Evolutionary conservation across 2,888 invertebrate genomes (phyloP).

Genomic region (Cheiracanthium punctorium): DNA sequence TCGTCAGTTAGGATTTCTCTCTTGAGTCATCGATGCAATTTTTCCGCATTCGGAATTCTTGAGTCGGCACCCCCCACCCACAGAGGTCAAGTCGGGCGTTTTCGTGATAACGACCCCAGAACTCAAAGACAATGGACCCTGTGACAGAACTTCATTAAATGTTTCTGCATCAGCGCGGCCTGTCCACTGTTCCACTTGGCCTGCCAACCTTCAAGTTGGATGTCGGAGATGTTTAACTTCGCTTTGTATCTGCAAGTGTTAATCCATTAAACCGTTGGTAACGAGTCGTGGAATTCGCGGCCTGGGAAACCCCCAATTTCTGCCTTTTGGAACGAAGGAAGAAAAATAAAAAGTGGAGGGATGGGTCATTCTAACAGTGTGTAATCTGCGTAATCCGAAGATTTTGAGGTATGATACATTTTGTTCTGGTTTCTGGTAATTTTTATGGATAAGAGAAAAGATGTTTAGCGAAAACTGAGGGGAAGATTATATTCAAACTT

Average conservation of each 20-base stretch:
- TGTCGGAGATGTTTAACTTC: conserved; percentile 25
- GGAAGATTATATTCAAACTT: too few relatives aligned
- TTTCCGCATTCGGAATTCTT: conserved; percentile 2
- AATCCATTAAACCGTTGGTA: conserved; percentile 52
- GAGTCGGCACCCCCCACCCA: background rate
- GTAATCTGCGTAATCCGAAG: too few relatives aligned
- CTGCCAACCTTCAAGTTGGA: conserved; percentile 44
- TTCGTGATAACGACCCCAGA: background rate
- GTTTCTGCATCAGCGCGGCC: background rate
- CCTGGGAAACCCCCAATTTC: background rate
- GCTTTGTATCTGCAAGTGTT: conserved; percentile 11
- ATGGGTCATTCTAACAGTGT: too few relatives aligned
- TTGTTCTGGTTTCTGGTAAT: too few relatives aligned
- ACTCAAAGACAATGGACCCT: background rate
- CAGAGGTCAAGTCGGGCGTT: background rate
- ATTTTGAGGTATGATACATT: too few relatives aligned
- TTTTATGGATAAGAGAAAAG: too few relatives aligned
- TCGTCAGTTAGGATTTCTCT: too few relatives aligned
- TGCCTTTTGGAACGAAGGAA: too few relatives aligned
- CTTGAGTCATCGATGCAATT: too few relatives aligned
- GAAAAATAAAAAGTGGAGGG: too few relatives aligned
- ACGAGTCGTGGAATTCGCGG: conserved; percentile 19
- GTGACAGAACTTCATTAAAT: conserved; percentile 6
- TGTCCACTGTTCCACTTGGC: conserved; percentile 45
- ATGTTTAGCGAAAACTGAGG: too few relatives aligned